Evolutionary conservation across 2,113 vertebrate species (phyloP).

Genomic region (Festucalex cinctus): DNA sequence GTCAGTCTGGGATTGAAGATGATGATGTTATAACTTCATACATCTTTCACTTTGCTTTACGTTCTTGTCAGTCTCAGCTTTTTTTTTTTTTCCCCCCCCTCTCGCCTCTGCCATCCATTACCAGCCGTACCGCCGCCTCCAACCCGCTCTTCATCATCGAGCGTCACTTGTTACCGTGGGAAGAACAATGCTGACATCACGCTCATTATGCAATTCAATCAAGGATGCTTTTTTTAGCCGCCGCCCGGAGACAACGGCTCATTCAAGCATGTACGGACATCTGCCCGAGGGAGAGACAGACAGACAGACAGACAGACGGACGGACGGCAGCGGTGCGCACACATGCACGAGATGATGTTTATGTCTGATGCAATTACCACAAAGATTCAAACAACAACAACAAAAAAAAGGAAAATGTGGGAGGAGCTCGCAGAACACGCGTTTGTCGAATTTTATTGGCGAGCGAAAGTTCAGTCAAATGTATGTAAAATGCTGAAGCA

Average conservation of each 20-base stretch:
- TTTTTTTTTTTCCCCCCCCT: neutral
- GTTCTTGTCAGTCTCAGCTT: conserved; percentile 9
- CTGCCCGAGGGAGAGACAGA: conserved; percentile 21
- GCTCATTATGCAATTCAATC: conserved; percentile 61
- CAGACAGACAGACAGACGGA: neutral
- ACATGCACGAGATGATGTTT: conserved; percentile 21
- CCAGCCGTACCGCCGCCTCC: neutral
- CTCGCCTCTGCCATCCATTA: conserved; percentile 3
- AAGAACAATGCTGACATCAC: conserved; percentile 65
- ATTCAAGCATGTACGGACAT: conserved; percentile 40
- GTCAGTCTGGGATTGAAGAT: conserved; percentile 11
- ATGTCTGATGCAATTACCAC: conserved; percentile 30
- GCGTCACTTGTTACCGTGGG: conserved; percentile 60
- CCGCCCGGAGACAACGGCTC: conserved; percentile 33
- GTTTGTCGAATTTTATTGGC: too few species aligned
- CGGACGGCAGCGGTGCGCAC: neutral
- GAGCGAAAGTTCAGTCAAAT: too few species aligned
- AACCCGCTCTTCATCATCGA: neutral
- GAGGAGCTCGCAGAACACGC: conserved; percentile 30
- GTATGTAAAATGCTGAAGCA: too few species aligned
- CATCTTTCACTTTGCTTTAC: conserved; percentile 17
- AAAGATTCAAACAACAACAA: conserved; percentile 17
- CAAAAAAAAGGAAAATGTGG: conserved; percentile 28
- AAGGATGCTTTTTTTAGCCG: conserved; percentile 51
- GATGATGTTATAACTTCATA: neutral